A percentile compares a stretch with the other conserved stretches of the same genome.
These are phyloP conservation scores for Turritopsis rubra DNA, from an alignment of 30 jellyfish, hydroid and myxozoan species.

Conservation along the genomic window DNA sequence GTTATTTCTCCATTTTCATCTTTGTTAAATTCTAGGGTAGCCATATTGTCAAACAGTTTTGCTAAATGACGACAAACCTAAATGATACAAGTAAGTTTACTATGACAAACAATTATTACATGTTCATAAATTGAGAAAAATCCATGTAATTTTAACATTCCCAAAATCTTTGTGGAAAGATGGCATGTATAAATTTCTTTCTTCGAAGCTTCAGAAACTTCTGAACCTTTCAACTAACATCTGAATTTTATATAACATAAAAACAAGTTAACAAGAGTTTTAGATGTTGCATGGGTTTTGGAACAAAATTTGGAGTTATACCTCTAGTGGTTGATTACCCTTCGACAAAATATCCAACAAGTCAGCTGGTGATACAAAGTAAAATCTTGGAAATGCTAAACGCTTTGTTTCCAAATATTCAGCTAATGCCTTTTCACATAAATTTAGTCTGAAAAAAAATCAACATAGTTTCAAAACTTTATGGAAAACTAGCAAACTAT, in stretches of 20 bases:
- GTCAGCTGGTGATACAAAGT: conserved; percentile 96
- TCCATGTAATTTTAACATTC: no score
- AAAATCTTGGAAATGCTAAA: conserved; percentile 91
- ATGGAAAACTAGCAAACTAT: background rate
- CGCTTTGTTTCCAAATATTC: conserved; percentile 93
- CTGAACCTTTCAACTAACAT: no score
- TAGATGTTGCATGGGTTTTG: no score
- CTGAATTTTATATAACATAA: no score
- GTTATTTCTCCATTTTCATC: conserved; percentile 60
- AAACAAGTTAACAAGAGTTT: no score
- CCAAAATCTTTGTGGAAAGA: background rate
- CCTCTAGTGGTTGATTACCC: conserved; percentile 97
- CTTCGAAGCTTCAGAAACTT: background rate
- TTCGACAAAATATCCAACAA: conserved; percentile 85
- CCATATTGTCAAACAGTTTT: conserved; percentile 77
- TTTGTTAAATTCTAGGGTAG: conserved; percentile 69
- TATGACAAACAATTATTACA: no score
- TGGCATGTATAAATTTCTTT: background rate
- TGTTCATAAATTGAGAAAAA: no score
- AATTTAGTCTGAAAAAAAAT: conserved; percentile 42
- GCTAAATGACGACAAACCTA: conserved; percentile 97
- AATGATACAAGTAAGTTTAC: background rate
- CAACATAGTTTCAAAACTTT: background rate
- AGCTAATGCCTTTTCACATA: conserved; percentile 95
- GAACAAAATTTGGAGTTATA: no score